Conservation (phyloP, 2,113 vertebrate genomes). For the Chascanopsetta lugubris region DNA sequence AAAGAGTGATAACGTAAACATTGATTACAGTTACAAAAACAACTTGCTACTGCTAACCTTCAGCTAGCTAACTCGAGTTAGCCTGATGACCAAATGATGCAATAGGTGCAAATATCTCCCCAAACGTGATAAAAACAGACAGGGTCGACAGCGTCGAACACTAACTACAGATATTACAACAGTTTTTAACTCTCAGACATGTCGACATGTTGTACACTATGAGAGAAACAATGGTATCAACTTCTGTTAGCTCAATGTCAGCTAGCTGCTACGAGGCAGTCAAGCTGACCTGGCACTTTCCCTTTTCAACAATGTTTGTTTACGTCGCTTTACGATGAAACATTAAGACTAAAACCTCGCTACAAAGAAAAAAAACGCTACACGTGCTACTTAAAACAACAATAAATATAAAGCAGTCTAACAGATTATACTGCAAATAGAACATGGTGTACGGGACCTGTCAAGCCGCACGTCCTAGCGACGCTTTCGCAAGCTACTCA, state of each 20-base stretch:
- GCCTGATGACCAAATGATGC: conserved; percentile 28
- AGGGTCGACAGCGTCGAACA: neutral
- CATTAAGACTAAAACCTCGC: rapidly evolving
- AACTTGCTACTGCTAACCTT: neutral
- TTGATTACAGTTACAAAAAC: too few relatives aligned
- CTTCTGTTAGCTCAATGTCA: conserved; percentile 1
- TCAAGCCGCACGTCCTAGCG: neutral
- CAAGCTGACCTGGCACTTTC: conserved; percentile 40
- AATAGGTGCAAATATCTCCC: neutral
- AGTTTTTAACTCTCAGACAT: neutral
- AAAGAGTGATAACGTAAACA: neutral
- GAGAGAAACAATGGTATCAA: neutral
- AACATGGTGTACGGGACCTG: conserved; percentile 53
- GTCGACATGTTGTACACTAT: neutral
- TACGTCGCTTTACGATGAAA: rapidly evolving
- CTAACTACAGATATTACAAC: neutral
- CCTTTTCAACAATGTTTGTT: neutral
- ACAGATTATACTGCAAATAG: neutral
- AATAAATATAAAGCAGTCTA: rapidly evolving
- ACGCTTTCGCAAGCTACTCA: conserved; percentile 1
- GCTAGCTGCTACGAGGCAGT: conserved; percentile 15
- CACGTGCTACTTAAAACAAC: too few relatives aligned
- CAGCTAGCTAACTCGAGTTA: neutral
- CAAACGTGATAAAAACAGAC: rapidly evolving
- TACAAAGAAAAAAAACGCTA: too few relatives aligned